Evolutionary conservation across 2,113 vertebrate species (phyloP).

Genomic region (Clinocottus analis): DNA sequence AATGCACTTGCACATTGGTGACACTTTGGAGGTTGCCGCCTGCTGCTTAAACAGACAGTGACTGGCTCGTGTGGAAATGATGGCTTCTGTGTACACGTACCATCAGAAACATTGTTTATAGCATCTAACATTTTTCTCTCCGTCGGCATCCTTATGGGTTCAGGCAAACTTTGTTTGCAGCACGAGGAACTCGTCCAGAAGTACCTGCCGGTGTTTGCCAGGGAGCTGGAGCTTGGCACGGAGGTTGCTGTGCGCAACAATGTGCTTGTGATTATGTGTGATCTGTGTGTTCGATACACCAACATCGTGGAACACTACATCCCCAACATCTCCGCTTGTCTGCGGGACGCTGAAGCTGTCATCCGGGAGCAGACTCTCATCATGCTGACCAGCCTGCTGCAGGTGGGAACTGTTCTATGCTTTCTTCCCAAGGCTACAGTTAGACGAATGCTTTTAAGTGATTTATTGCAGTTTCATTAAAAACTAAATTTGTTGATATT

Average conservation of each 20-base stretch:
- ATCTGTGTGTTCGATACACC: slow-evolving; percentile 94
- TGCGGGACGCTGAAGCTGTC: slow-evolving; percentile 85
- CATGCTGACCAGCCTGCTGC: slow-evolving; percentile 94
- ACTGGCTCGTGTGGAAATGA: not conserved
- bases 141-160: not conserved
- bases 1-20: not conserved
- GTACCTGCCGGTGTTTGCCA: slow-evolving; percentile 89
- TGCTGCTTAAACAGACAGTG: not conserved
- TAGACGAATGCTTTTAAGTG: not conserved
- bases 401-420: slow-evolving; percentile 76
- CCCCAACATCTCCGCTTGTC: slow-evolving; percentile 89
- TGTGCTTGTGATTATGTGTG: slow-evolving; percentile 89
- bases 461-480: not conserved
- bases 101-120: not conserved
- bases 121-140: not conserved
- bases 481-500: not conserved
- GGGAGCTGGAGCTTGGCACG: slow-evolving; percentile 88
- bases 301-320: slow-evolving; percentile 90
- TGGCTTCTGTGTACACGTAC: not conserved
- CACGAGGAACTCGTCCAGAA: slow-evolving; percentile 89
- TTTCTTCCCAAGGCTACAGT: not conserved
- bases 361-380: slow-evolving; percentile 93
- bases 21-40: not conserved
- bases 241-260: slow-evolving; percentile 91
- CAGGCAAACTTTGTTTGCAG: slow-evolving; percentile 95